A percentile compares a stretch with the other conserved stretches of the same genome.
Evolutionary conservation across 2,888 invertebrate species (phyloP).

Genomic region (Drosophila quinaria): DNA sequence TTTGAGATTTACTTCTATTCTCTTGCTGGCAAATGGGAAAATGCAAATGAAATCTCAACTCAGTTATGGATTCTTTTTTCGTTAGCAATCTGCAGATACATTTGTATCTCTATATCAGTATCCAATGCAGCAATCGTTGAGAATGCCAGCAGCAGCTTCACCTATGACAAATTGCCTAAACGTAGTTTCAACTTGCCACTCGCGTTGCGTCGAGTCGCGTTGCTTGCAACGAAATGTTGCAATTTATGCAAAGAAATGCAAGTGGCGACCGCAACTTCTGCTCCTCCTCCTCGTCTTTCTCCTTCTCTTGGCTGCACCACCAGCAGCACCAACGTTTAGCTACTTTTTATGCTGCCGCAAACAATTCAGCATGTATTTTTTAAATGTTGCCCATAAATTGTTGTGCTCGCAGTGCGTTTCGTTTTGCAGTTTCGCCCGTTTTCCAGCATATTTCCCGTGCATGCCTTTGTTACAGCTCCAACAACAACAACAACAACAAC

Average conservation of each 20-base stretch:
- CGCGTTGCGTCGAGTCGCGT: conserved; percentile 11
- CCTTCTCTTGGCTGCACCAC: background rate
- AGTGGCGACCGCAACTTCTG: conserved; percentile 37
- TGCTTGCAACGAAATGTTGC: conserved; percentile 48
- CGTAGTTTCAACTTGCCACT: conserved; percentile 62
- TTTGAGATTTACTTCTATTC: background rate
- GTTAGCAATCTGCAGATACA: conserved; percentile 34
- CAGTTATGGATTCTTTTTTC: conserved; percentile 11
- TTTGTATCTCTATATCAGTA: conserved; percentile 66
- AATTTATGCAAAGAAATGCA: conserved; percentile 80
- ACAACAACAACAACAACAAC: conserved; percentile 31
- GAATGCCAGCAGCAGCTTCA: conserved; percentile 52
- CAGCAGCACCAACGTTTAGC: conserved; percentile 39
- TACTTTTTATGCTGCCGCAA: conserved; percentile 79
- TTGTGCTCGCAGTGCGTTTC: conserved; percentile 75
- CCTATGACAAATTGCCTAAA: conserved; percentile 77
- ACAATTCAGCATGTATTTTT: conserved; percentile 77
- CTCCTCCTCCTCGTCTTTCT: background rate
- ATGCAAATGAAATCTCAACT: conserved; percentile 18
- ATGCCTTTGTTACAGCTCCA: conserved; percentile 62
- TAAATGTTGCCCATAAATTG: conserved; percentile 82
- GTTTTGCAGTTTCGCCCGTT: conserved; percentile 46
- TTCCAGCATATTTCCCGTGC: conserved; percentile 71
- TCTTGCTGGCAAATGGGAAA: background rate
- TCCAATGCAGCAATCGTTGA: conserved; percentile 41